A percentile compares a stretch with the other conserved stretches of the same genome.
These are phyloP conservation scores for Canis aureus DNA, from an alignment of 2,113 vertebrate genomes.

Conservation along the genomic window DNA sequence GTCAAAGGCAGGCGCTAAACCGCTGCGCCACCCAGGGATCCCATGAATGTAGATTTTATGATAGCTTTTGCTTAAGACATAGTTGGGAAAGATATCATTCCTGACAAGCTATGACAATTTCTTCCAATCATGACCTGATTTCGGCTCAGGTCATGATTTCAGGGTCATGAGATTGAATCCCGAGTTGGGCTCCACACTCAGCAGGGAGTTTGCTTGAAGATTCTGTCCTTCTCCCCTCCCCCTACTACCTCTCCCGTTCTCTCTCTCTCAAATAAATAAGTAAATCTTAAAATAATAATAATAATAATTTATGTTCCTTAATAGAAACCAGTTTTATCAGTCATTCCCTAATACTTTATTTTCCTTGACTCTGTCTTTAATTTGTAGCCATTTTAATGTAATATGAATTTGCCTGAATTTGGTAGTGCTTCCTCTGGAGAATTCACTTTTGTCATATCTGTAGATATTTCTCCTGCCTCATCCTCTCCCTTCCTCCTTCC, in stretches of 20 bases:
- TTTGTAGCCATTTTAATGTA: neutral
- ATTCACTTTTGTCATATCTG: neutral
- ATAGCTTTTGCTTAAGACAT: neutral
- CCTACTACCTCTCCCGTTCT: neutral
- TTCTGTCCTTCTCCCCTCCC: neutral
- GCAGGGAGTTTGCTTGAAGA: neutral
- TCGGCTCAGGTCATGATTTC: neutral
- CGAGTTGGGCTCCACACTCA: neutral
- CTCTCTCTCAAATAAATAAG: neutral
- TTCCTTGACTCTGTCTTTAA: neutral
- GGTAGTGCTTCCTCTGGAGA: neutral
- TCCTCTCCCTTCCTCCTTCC: neutral
- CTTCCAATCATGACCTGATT: neutral
- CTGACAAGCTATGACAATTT: neutral
- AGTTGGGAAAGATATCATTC: neutral
- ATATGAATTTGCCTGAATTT: neutral
- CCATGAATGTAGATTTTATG: constrained; percentile 2
- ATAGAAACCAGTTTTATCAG: neutral
- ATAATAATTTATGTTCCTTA: neutral
- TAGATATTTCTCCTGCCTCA: neutral
- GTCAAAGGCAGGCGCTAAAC: too few species aligned
- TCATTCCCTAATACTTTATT: neutral
- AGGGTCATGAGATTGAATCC: neutral
- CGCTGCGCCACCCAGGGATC: too few species aligned
- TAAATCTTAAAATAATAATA: neutral